phyloP scores from a whole-genome alignment of 2,797 vertebrate species.

The Bovichtus variegatus region DNA sequence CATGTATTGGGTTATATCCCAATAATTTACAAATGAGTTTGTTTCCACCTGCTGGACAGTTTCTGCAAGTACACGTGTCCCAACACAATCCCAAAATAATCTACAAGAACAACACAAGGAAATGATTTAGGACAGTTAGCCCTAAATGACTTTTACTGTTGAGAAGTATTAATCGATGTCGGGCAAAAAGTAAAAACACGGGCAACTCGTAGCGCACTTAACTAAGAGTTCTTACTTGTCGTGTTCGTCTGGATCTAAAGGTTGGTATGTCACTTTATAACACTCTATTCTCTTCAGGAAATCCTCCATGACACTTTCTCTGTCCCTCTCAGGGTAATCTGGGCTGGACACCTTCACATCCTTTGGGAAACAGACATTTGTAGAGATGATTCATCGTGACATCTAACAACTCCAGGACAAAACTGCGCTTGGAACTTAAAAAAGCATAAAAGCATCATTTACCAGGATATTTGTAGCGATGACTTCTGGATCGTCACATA shows the following conservation, averaged over 20 bases:
- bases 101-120: not conserved
- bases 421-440: not conserved
- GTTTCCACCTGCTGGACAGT: constrained; percentile 69
- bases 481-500: constrained; percentile 97
- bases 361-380: constrained; percentile 76
- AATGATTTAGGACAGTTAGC: not conserved
- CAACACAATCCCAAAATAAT: not conserved
- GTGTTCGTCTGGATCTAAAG: constrained; percentile 91
- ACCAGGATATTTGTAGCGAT: constrained; percentile 98
- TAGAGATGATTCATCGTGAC: not conserved
- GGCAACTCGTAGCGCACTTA: not conserved
- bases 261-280: constrained; percentile 97
- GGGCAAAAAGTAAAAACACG: not conserved
- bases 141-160: not conserved
- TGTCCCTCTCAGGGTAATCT: constrained; percentile 93
- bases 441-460: constrained; percentile 53
- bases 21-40: constrained; percentile 31
- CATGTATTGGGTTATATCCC: too few species aligned
- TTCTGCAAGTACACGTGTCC: constrained; percentile 22
- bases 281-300: constrained; percentile 98
- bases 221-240: constrained; percentile 89
- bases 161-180: not conserved
- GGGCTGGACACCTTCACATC: constrained; percentile 99
- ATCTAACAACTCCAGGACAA: not conserved
- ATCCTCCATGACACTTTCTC: constrained; percentile 97